phyloP scores from a whole-genome alignment of 2,888 invertebrate genomes.

The Microlaimidae sp. region DNA sequence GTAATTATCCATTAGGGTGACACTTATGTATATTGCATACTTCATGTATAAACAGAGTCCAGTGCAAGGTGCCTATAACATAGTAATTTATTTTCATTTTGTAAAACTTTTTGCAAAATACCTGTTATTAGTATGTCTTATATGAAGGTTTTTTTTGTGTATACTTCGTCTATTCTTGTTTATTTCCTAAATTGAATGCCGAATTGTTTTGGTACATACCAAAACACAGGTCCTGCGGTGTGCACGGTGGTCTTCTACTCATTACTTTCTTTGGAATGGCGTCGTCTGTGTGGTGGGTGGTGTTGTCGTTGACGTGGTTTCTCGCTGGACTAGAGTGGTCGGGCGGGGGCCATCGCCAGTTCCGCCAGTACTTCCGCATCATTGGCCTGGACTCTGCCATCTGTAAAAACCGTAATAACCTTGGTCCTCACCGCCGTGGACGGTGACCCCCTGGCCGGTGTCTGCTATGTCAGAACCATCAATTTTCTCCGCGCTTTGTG shows the following conservation, averaged over 20 bases:
- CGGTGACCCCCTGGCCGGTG: constrained; percentile 84
- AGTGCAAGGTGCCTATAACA: no score
- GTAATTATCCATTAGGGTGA: no score
- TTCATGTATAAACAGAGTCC: no score
- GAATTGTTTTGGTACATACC: no score
- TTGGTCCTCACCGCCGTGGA: constrained; percentile 75
- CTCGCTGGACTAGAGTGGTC: constrained; percentile 96
- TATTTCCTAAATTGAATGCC: no score
- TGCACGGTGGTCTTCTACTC: constrained; percentile 72
- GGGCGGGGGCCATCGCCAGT: constrained; percentile 80
- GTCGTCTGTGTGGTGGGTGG: constrained; percentile 83
- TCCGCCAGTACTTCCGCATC: constrained; percentile 87
- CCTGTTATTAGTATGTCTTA: no score
- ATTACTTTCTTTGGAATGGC: constrained; percentile 99
- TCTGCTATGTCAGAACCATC: constrained; percentile 86
- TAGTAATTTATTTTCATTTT: no score
- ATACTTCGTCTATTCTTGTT: no score
- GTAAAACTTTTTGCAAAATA: no score
- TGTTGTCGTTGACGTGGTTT: constrained; percentile 89
- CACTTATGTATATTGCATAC: no score
- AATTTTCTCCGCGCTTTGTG: constrained; percentile 68
- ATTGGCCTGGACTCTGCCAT: constrained; percentile 89
- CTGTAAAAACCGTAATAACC: constrained; percentile 74
- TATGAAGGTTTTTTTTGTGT: no score
- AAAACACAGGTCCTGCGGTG: constrained; percentile 54